Conservation (phyloP, 2,888 invertebrate genomes). For the Tachina grossa region DNA sequence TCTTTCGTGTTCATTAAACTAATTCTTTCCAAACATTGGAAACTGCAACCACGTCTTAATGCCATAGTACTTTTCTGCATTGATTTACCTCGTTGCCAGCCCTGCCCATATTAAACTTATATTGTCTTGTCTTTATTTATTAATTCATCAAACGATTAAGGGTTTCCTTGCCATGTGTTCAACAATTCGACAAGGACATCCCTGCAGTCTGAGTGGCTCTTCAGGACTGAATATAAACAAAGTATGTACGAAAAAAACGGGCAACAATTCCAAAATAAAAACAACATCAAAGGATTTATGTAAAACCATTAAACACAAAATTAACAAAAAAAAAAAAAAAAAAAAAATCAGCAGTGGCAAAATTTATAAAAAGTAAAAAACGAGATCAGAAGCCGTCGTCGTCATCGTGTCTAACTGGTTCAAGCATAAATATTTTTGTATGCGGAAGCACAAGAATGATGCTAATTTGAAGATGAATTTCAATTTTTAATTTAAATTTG, state of each 20-base stretch:
- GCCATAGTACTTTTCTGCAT: background rate
- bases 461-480: conserved; percentile 76
- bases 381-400: conserved; percentile 52
- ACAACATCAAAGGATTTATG: conserved; percentile 78
- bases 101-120: conserved; percentile 41
- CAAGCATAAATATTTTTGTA: conserved; percentile 70
- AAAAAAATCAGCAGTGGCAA: conserved; percentile 72
- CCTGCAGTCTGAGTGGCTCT: conserved; percentile 68
- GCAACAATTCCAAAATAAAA: conserved; percentile 43
- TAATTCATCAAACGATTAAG: conserved; percentile 71
- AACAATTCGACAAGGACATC: conserved; percentile 70
- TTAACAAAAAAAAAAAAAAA: conserved; percentile 67
- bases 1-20: background rate
- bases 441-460: conserved; percentile 73
- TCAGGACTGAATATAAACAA: conserved; percentile 59
- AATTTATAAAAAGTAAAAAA: conserved; percentile 66
- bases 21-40: background rate
- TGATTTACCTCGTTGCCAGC: conserved; percentile 16
- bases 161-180: conserved; percentile 68
- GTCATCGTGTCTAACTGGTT: conserved; percentile 64
- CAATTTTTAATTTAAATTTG: conserved; percentile 38
- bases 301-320: conserved; percentile 66
- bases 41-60: too few species aligned
- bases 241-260: conserved; percentile 5
- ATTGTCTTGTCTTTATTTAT: conserved; percentile 66